Base-by-base conservation (phyloP, 2,113 vertebrate species). In the Notothenia rossii region DNA sequence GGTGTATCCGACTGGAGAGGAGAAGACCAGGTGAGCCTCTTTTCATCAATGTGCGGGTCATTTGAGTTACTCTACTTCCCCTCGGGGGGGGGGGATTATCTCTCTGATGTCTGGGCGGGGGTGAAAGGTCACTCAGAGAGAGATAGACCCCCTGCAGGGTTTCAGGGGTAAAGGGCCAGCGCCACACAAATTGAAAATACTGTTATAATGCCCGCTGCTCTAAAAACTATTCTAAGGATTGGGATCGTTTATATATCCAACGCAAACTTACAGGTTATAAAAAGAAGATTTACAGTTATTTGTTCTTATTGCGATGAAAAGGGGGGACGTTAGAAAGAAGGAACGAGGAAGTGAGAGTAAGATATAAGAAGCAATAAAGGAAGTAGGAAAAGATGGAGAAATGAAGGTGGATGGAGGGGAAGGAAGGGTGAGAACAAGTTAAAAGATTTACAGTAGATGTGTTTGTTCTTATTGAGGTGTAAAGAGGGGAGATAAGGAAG, bases 1-100 rank as follows among this genome's bases (percentile, higher is more conserved):
- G 10, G 98, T 99, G 89, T 99, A 99, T 62, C 98, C 98, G 90
- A 99, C 98, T 99, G 92, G 63, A 22, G 76, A 87, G 77, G 61
- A 76, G 13, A 79, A 40, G 36, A 40, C 36, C 5, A 7, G 36
- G 36, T 40, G 7, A 40, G 29, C 3, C 29, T 29, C 29, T 29
- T 29, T 29, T 29, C 29, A 59, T 36, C 25, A 5, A 43, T 11
- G 33, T 10, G 29, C 11, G 15, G 61, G 20, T 64, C 22, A 11
- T 14, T 43, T 3, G 1, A 20, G 56, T 58, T n/a, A 14, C 17
- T 55, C n/a, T 0, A 25, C 49, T 2, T 9, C 33, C 3, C 59
- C 54, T 54, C 4, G 3, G 29, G 17, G 79, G 53, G 79, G 53
- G 56, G 77, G 9, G 40, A 49, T 40, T 56, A 49, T 25, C n/a